Percentiles rank a stretch among this genome's conserved stretches.
Evolutionary conservation across 2,888 invertebrate genomes (phyloP).

Genomic region (Drepanosiphum platanoidis): DNA sequence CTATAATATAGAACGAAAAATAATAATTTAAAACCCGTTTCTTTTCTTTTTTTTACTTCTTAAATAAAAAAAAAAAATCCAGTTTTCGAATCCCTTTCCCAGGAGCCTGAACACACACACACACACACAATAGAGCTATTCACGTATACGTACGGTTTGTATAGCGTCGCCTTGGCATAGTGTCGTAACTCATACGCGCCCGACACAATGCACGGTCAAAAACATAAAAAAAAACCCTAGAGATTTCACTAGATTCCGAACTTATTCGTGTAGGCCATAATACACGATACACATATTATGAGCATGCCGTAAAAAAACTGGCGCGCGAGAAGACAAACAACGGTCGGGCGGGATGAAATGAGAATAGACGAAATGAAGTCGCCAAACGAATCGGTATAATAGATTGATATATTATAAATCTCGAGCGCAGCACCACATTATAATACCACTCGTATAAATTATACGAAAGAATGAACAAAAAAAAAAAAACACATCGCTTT

Average conservation of each 20-base stretch:
- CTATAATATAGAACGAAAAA: neutral
- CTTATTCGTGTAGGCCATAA: neutral
- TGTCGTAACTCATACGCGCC: constrained; percentile 50
- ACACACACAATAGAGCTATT: too few relatives aligned
- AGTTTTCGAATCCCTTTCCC: constrained; percentile 53
- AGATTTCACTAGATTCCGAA: constrained; percentile 14
- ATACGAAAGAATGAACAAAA: too few relatives aligned
- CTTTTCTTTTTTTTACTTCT: neutral
- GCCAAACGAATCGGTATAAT: neutral
- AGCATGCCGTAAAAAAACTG: neutral
- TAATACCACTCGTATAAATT: too few relatives aligned
- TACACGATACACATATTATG: neutral
- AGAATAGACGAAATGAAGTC: neutral
- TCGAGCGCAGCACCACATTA: neutral
- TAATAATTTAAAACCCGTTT: constrained; percentile 44
- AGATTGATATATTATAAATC: neutral
- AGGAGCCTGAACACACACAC: constrained; percentile 2
- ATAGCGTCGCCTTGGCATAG: neutral
- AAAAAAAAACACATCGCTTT: neutral
- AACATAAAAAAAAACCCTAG: neutral
- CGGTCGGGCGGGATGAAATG: neutral
- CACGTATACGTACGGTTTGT: neutral
- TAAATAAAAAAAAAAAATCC: neutral
- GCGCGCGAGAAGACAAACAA: neutral
- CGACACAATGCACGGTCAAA: constrained; percentile 26